phyloP scores from a whole-genome alignment of 2,113 vertebrate species.

The Thalassarche chlororhynchos region DNA sequence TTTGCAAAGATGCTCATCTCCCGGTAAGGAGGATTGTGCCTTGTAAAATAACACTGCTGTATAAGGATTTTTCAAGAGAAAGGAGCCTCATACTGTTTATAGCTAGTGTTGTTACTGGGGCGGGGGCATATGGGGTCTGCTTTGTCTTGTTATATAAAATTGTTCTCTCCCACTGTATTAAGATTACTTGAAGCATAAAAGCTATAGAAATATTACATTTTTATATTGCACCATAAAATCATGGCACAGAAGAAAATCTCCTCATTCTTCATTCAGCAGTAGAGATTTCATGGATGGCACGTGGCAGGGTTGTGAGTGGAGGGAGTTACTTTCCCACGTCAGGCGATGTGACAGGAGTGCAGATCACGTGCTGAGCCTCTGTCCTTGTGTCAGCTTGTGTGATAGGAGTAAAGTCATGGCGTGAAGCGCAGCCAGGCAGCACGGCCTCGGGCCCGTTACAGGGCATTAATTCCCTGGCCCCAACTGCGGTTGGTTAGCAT shows the following conservation, averaged over 20 bases:
- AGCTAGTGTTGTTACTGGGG: background rate
- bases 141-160: background rate
- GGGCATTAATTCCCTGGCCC: background rate
- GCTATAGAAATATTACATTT: background rate
- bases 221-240: background rate
- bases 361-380: background rate
- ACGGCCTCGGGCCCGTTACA: fast-evolving
- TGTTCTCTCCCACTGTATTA: background rate
- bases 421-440: background rate
- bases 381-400: background rate
- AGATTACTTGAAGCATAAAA: background rate
- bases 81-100: background rate
- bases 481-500: fast-evolving
- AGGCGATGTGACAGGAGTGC: fast-evolving
- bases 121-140: fast-evolving
- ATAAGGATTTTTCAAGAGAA: background rate
- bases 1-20: background rate
- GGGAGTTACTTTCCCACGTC: background rate
- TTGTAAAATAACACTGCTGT: background rate
- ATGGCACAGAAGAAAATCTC: background rate
- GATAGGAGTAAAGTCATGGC: background rate
- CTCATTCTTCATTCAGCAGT: background rate
- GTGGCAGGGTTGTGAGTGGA: background rate
- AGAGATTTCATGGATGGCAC: background rate
- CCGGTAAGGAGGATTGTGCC: background rate